Evolutionary conservation across 2,113 vertebrate species (phyloP), one percentile per base, ranked within the genome.

Genomic region (Ondatra zibethicus): DNA sequence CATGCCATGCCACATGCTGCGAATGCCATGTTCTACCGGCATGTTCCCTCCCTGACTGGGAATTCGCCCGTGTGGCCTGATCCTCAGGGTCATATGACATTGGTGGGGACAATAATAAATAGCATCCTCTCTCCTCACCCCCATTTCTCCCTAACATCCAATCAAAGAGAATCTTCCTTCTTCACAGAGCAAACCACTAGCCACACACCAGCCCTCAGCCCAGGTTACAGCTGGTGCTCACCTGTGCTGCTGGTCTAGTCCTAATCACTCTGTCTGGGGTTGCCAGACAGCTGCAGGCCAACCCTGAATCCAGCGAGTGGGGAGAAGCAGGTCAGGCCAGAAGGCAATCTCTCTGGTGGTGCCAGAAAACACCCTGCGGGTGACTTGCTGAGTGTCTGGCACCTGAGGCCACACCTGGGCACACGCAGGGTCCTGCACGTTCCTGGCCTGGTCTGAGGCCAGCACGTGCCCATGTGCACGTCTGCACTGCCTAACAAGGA

Each of bases 401-500:
- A 86, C 88, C 52, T 33, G 27, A 29, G 39, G 63, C 17, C 92
- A 66, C 82, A 97, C 77, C 42, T 76, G 77, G 63, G 45, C 4
- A 5, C 61, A 84, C 1, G 2, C 88, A 80, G 23, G 33, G 45
- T 25, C 5, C 4, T 3, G 45, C 58, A 73, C 3, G 0, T 81
- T 88, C 36, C 3, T 0, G 52, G 29, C 66, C 39, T 29, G 39
- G 80, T 13, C 50, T 23, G 70, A 80, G n/a, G 4, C 31, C 73
- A 12, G 7, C 80, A 61, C 70, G 36, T 92, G 96, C 39, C 72
- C 47, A 96, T 84, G 92, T 90, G 66, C 96, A 55, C 82, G 42
- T 9, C 42, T 23, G 31, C 6, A n/a, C 5, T 25, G 42, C 12
- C 65, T 27, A n/a, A 29, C n/a, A 39, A 84, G 7, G 8, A 13